Evolutionary conservation across 2,113 vertebrate genomes (phyloP).

Genomic region (Scolopax mira): DNA sequence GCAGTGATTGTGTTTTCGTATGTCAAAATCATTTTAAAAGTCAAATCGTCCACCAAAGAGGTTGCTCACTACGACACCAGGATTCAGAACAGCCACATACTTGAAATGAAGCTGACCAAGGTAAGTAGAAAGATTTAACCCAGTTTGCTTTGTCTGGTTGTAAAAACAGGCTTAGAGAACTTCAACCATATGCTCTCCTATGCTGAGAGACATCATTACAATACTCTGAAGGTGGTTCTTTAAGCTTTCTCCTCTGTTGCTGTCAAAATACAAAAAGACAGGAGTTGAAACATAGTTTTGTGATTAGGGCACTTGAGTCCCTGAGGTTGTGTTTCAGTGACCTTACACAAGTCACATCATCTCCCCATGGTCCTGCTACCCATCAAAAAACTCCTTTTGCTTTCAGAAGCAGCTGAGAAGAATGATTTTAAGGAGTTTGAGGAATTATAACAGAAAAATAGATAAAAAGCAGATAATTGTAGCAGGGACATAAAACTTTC

Average conservation of each 20-base stretch:
- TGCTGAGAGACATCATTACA: fast-evolving
- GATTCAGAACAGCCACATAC: conserved; percentile 82
- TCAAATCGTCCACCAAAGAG: conserved; percentile 90
- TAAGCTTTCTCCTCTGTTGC: neutral
- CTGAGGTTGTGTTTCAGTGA: neutral
- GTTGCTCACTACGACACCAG: conserved; percentile 87
- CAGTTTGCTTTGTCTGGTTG: neutral
- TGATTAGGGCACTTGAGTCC: neutral
- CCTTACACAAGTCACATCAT: neutral
- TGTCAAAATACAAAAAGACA: neutral
- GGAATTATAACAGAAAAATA: neutral
- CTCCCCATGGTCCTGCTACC: neutral
- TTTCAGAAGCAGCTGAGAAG: neutral
- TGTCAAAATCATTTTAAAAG: conserved; percentile 90
- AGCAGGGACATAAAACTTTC: neutral
- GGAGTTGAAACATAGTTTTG: neutral
- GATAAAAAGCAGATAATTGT: neutral
- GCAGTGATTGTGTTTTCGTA: conserved; percentile 91
- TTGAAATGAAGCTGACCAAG: conserved; percentile 96
- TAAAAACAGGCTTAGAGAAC: neutral
- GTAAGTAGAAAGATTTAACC: conserved; percentile 58
- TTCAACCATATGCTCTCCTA: neutral
- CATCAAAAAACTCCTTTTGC: neutral
- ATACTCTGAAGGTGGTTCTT: neutral
- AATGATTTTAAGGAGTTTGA: neutral